Evolutionary conservation across 2,888 invertebrate genomes (phyloP), one percentile per base, ranked within the genome.

Genomic region (Germaria angustata): DNA sequence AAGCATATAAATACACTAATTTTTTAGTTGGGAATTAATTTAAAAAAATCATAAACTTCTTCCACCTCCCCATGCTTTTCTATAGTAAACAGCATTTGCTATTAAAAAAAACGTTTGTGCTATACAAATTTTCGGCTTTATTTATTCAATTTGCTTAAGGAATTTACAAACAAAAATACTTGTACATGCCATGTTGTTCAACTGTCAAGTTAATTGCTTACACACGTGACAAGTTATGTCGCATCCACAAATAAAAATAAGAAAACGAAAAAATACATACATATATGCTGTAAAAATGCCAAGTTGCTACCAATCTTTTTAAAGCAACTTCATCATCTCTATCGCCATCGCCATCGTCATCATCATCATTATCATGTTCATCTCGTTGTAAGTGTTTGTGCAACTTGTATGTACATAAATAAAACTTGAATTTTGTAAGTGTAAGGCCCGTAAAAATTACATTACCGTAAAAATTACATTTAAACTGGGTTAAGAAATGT

Each of bases 161-260:
- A 68, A 51, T 49, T 46, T 46, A 46, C 53, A 36, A 22, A 55
- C 69, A 55, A 39, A 79, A 66, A 65, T 39, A 65, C 15, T 80
- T 73, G 32, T 46, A 28, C 57, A 44, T 69, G 63, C 36, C 77
- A 68, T 69, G 63, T 13, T 57, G 44, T 65, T 69, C 51, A 55
- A 69, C 49, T 82, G 78, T 75, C 75, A 59, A 78, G 36, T 57
- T 82, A 78, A 78, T 81, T 78, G 73, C 77, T 69, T 55, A 49
- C 66, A 81, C 69, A 73, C 81, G 78, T 81, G 78, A 78, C 57
- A 78, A 65, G 55, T 65, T 75, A 7, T 15, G 55, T 28, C 28
- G 46, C 55, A 65, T 65, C 17, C 17, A 36, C 2, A 69, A 22
- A 61, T n/a, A 24, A 36, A 49, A 39, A 3, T 15, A 13, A 15